Conservation (phyloP, 2,797 vertebrate genomes). For the Coilia nasus region DNA sequence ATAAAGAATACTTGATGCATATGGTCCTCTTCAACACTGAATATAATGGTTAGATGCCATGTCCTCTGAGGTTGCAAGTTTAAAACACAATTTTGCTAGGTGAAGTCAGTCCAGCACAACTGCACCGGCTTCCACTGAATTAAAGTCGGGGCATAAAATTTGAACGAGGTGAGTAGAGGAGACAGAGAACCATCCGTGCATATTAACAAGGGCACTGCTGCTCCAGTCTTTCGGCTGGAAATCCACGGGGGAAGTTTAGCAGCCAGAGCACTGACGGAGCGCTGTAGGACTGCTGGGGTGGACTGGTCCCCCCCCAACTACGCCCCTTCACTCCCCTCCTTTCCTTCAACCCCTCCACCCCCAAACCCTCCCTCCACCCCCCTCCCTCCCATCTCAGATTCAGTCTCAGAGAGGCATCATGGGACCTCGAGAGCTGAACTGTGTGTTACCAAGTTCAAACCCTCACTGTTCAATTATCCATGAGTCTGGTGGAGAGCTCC, state of each 20-base stretch:
- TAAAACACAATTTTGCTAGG: not conserved
- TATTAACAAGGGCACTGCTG: not conserved
- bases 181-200: not conserved
- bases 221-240: not conserved
- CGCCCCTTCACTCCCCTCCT: too few species aligned
- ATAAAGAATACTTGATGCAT: not conserved
- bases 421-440: slow-evolving; percentile 58
- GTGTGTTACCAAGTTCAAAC: slow-evolving; percentile 38
- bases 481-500: slow-evolving; percentile 59
- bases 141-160: slow-evolving; percentile 22
- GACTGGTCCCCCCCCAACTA: not conserved
- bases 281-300: slow-evolving; percentile 35
- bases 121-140: slow-evolving; percentile 46
- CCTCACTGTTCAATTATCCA: slow-evolving; percentile 62
- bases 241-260: not conserved
- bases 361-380: too few species aligned
- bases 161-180: not conserved
- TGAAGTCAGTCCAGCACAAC: slow-evolving; percentile 17
- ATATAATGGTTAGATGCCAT: not conserved
- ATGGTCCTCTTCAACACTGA: not conserved
- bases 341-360: too few species aligned
- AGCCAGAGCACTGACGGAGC: not conserved
- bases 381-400: slow-evolving; percentile 37
- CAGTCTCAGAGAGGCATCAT: slow-evolving; percentile 48
- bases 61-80: not conserved